A percentile compares a stretch with the other conserved stretches of the same genome.
phyloP scores from a whole-genome alignment of 1,140 invertebrate genomes.

The Dryas iulia region DNA sequence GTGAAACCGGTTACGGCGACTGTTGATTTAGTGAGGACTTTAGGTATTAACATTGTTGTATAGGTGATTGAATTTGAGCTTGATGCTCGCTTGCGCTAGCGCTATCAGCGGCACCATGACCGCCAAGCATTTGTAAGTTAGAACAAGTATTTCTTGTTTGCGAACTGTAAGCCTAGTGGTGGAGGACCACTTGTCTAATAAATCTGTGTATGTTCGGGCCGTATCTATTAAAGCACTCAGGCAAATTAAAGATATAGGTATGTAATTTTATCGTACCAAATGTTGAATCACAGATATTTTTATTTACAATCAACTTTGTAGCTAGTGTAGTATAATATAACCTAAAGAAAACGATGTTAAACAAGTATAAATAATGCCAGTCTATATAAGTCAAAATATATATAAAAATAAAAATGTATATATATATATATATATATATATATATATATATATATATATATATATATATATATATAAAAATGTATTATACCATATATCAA shows the following conservation, averaged over 20 bases:
- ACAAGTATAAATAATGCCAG: too few relatives aligned
- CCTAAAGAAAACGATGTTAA: too few relatives aligned
- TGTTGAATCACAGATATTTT: too few relatives aligned
- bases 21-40: conserved; percentile 7
- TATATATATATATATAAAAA: too few relatives aligned
- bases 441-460: too few relatives aligned
- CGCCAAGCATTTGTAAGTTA: conserved; percentile 42
- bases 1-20: background rate
- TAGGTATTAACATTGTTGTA: conserved; percentile 11
- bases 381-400: too few relatives aligned
- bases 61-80: conserved; percentile 26
- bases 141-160: conserved; percentile 46
- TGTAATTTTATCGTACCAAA: background rate
- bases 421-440: too few relatives aligned
- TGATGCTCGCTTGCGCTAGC: conserved; percentile 23
- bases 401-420: too few relatives aligned
- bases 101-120: conserved; percentile 22
- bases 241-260: background rate
- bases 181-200: background rate
- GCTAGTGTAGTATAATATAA: background rate
- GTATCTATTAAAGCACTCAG: background rate
- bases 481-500: too few relatives aligned
- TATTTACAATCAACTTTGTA: background rate
- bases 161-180: background rate
- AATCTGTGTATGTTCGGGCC: background rate